phyloP scores from a whole-genome alignment of 2,797 vertebrate genomes.

The Diceros bicornis region DNA sequence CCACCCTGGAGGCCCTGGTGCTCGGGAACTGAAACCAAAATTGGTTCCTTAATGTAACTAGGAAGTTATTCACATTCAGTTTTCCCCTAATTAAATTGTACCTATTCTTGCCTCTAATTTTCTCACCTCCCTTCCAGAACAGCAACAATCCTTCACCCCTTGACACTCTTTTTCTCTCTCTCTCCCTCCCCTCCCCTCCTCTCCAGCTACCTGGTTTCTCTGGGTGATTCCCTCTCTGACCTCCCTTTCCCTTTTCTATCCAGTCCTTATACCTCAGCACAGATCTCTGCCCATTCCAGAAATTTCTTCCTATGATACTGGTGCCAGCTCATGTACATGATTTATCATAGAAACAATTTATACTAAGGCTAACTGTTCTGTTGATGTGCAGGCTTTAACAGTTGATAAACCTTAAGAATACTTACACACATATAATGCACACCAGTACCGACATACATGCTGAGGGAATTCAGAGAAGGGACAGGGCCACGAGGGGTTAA shows the following conservation, averaged over 20 bases:
- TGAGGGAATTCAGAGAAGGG: not conserved
- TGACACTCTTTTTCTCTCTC: not conserved
- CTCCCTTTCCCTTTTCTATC: not conserved
- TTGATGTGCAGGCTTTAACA: accelerated
- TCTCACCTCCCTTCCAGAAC: not conserved
- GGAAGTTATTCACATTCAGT: not conserved
- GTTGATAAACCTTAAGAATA: not conserved
- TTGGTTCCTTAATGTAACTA: not conserved
- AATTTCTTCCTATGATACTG: not conserved
- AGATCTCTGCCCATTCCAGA: not conserved
- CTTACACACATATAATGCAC: not conserved
- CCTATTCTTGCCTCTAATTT: not conserved
- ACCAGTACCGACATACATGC: accelerated
- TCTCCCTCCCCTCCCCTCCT: no score
- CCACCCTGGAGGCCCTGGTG: not conserved
- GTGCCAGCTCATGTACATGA: not conserved
- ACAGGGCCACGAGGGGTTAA: not conserved
- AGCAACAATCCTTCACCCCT: not conserved
- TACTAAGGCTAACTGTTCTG: not conserved
- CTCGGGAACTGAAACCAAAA: not conserved
- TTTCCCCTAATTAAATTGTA: not conserved
- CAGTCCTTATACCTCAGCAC: not conserved
- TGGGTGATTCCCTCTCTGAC: not conserved
- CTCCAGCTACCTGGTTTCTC: not conserved
- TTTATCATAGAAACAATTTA: not conserved